These are phyloP conservation scores for Lepilemur ruficaudatus DNA, from an alignment of 2,797 vertebrate genomes.

Conservation along the genomic window DNA sequence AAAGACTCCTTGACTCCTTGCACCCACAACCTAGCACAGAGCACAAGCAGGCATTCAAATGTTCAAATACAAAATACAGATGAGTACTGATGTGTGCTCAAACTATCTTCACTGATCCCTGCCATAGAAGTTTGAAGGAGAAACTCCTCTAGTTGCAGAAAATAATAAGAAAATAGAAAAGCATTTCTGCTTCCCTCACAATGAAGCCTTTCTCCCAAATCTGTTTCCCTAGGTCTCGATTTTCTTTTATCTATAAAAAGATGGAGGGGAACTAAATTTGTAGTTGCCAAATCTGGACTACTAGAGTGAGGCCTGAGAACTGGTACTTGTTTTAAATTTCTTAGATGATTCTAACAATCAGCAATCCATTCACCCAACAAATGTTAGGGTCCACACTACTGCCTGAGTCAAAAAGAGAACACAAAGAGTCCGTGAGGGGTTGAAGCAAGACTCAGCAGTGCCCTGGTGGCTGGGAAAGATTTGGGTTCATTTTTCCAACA, in stretches of 20 bases:
- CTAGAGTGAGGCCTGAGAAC: not conserved
- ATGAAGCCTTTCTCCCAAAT: not conserved
- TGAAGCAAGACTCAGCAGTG: not conserved
- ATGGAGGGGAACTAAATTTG: not conserved
- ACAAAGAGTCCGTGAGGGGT: not conserved
- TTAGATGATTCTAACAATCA: not conserved
- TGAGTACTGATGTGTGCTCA: not conserved
- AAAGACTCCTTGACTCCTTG: not conserved
- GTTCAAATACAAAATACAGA: not conserved
- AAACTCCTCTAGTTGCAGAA: not conserved
- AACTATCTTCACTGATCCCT: not conserved
- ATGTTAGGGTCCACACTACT: no score
- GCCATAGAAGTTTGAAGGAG: not conserved
- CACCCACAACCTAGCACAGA: not conserved
- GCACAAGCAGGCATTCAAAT: not conserved
- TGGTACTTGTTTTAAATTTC: not conserved
- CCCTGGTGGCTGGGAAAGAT: not conserved
- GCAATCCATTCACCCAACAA: not conserved
- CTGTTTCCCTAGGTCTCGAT: not conserved
- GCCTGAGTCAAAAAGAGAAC: not conserved
- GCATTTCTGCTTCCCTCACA: not conserved
- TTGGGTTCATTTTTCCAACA: not conserved
- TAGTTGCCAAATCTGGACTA: not conserved
- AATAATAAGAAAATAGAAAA: not conserved
- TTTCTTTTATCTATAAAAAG: not conserved